Base-by-base conservation (phyloP, 1,140 invertebrate species). In the Drosophila asahinai region DNA sequence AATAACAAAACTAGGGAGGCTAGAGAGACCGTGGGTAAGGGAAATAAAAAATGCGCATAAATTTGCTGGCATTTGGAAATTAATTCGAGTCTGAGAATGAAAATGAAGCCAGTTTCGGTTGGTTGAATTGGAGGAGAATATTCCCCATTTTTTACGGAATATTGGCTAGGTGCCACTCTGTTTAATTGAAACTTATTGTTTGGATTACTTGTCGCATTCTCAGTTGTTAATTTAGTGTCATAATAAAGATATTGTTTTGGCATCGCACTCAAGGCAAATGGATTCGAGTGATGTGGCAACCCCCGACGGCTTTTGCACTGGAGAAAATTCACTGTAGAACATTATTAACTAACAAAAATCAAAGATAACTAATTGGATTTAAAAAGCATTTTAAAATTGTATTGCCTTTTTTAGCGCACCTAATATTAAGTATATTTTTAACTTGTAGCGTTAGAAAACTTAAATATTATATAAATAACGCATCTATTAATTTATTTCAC, bases 61-160 rank as follows among this genome's bases (percentile, higher is more conserved):
- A 74, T 80, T 80, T 72, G 52, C 51, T 72, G 76, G 77, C 66
- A 79, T 79, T 79, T 79, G 54, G 22, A 74, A 67, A 79, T 80
- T 80, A 80, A 80, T 79, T 62, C 5, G 63, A 63, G 27, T 67
- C 62, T 49, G 48, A 30, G 40, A 62, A 68, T 68, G 73, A 48
- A 77, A 68, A 68, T 57, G 38, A 40, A 40, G 63, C 30, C 52
- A 45, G 42, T 78, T 51, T 58, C 36, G 17, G 40, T 14, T 48
- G 42, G 68, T 54, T 38, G 48, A n/a, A n/a, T 19, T 45, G 19
- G 36, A 66, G 19, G 36, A 66, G 19, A 66, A 51, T 66, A 30
- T 22, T 19, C 6, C 3, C 7, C 22, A 43, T 54, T 38, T 33
- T 55, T 19, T 27, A n/a, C 9, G 2, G 4, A 9, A 66, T 40